phyloP scores from a whole-genome alignment of 30 jellyfish, hydroid and myxozoan genomes.

The Phacellophora camtschatica region DNA sequence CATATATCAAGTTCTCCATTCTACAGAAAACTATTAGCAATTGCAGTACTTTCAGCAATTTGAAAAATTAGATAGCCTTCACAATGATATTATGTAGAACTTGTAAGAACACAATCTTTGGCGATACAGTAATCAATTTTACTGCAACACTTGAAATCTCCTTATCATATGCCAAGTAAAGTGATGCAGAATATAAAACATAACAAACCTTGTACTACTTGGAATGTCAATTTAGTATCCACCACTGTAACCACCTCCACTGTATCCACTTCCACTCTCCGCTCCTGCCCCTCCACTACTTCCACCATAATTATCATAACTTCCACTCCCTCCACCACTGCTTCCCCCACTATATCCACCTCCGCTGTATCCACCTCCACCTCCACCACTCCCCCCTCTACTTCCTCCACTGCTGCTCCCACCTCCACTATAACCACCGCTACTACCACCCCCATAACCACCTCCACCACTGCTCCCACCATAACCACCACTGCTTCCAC shows the following conservation, averaged over 20 bases:
- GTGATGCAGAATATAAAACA: no score
- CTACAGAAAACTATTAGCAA: no score
- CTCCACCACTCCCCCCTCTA: neutral
- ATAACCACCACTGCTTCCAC: constrained; percentile 20
- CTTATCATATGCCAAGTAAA: no score
- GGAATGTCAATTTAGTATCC: no score
- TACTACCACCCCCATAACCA: constrained; percentile 1
- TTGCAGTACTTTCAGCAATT: no score
- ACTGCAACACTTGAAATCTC: no score
- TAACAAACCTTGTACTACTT: no score
- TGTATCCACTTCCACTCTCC: neutral
- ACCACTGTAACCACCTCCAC: constrained; percentile 18
- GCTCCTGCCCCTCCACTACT: neutral
- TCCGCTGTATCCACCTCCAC: neutral
- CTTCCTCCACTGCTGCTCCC: neutral
- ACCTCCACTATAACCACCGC: neutral
- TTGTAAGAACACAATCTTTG: no score
- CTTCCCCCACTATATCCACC: constrained; percentile 3
- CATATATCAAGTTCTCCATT: no score
- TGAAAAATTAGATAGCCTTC: no score
- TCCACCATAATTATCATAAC: constrained; percentile 2
- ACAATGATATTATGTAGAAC: no score
- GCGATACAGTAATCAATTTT: no score
- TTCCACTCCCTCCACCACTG: constrained; percentile 23
- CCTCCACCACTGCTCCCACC: constrained; percentile 11